Base-by-base conservation (phyloP, 2,797 vertebrate species). In the Oreochromis mossambicus region DNA sequence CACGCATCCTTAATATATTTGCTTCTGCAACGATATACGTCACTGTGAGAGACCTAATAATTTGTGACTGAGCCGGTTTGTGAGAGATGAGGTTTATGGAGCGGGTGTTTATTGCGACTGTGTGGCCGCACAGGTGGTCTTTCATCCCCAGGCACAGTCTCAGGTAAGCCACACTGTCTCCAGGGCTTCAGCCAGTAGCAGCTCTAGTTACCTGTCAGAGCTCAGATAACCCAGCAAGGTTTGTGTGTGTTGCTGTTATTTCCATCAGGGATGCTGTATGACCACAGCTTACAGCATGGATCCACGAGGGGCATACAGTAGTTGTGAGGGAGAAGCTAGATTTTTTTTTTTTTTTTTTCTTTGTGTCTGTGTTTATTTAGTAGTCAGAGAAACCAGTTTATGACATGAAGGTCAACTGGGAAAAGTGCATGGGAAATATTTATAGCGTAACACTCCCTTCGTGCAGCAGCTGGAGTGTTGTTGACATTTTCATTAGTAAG, bases 171-270 rank as follows among this genome's bases (percentile, higher is more conserved):
- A 41, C 61, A 73, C 79, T 73, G 77, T 82, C 83, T 87, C 81
- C 68, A 52, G 88, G 58, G 83, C 83, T 80, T 86, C 43, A 81
- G 79, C 48, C 80, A 14, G 91, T 41, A 82, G 78, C 88, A 46
- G 83, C 90, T 96, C 92, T 58, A 58, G 90, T 96, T 95, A 95
- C 95, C 89, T 86, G 76, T 8, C 52, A 38, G 83, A 86, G 93
- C 94, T 96, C 94, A n/a, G 88, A 86, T 96, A 87, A 88, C 94
- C 38, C 66, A 78, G 84, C 63, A 5, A 79, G 81, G 86, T 90
- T 91, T 92, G 86, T 84, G 81, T 88, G 84, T 79, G 77, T 84
- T 55, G 79, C 83, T 96, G 92, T 76, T 91, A 77, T 96, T 94
- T 91, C 92, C 86, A 77, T n/a, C 81, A 41, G 70, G 78, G 79